Conservation (phyloP, 2,797 vertebrate species). For the Varecia variegata region DNA sequence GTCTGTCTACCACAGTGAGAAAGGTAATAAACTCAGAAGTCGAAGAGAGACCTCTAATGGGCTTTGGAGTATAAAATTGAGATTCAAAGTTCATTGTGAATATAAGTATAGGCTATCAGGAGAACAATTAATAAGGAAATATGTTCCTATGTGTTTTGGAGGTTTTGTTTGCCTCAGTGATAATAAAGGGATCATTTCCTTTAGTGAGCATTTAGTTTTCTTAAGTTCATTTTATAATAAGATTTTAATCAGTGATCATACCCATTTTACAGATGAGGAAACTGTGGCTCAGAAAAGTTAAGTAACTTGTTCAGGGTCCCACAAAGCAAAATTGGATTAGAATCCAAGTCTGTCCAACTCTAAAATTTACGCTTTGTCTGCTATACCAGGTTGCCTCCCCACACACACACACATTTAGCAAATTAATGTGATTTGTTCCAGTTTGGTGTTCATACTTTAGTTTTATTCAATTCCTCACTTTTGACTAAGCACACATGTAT, state of each 20-base stretch:
- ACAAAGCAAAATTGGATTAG: neutral
- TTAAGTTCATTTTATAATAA: constrained; percentile 34
- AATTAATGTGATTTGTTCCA: neutral
- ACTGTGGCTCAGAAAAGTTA: neutral
- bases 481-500: neutral
- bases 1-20: neutral
- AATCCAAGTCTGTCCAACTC: neutral
- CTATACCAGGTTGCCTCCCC: neutral
- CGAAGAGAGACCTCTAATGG: constrained; percentile 37
- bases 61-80: constrained; percentile 25
- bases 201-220: constrained; percentile 18
- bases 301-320: neutral
- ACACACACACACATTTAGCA: neutral
- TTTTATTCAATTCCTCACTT: constrained; percentile 21
- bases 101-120: neutral
- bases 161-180: constrained; percentile 6
- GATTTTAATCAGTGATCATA: constrained; percentile 28
- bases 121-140: neutral
- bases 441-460: neutral
- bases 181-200: constrained; percentile 7
- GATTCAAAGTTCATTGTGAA: constrained; percentile 32
- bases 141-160: constrained; percentile 20
- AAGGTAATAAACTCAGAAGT: constrained; percentile 11
- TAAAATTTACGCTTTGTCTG: neutral
- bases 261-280: neutral